Evolutionary conservation across 1,140 invertebrate genomes (phyloP).

Genomic region (Holotrichia oblita): DNA sequence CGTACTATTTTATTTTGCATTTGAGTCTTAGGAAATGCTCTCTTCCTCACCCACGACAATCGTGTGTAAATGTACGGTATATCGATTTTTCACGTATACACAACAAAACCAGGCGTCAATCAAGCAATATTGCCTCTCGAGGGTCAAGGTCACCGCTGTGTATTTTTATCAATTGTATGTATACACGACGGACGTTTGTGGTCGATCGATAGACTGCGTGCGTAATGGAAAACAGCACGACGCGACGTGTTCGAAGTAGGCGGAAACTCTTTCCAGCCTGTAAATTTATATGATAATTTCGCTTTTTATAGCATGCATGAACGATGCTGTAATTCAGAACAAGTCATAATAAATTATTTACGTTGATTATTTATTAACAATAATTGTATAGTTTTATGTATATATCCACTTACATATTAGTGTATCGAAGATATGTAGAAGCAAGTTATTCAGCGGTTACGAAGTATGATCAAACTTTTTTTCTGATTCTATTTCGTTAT

Average conservation of each 20-base stretch:
- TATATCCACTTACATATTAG: no score
- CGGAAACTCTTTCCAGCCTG: constrained; percentile 2
- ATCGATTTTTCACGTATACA: constrained; percentile 26
- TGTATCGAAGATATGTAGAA: no score
- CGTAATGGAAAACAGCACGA: not conserved
- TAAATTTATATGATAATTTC: not conserved
- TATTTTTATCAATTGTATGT: constrained; percentile 27
- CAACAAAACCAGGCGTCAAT: constrained; percentile 11
- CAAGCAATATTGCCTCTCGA: not conserved
- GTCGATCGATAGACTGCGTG: constrained; percentile 22
- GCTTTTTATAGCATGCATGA: not conserved
- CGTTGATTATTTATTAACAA: not conserved
- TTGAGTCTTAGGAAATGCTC: not conserved
- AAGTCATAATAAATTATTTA: not conserved
- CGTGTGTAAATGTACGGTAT: not conserved
- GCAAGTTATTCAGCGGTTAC: no score
- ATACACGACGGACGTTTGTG: constrained; percentile 5
- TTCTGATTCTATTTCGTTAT: no score
- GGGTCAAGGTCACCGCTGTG: constrained; percentile 13
- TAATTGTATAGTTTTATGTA: no score
- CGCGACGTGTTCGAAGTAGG: not conserved
- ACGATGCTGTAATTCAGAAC: not conserved
- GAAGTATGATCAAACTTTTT: no score
- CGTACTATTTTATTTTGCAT: no score
- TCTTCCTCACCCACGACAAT: not conserved